These are phyloP conservation scores for Syrrhaptes paradoxus DNA, from an alignment of 2,113 vertebrate genomes.

Conservation along the genomic window DNA sequence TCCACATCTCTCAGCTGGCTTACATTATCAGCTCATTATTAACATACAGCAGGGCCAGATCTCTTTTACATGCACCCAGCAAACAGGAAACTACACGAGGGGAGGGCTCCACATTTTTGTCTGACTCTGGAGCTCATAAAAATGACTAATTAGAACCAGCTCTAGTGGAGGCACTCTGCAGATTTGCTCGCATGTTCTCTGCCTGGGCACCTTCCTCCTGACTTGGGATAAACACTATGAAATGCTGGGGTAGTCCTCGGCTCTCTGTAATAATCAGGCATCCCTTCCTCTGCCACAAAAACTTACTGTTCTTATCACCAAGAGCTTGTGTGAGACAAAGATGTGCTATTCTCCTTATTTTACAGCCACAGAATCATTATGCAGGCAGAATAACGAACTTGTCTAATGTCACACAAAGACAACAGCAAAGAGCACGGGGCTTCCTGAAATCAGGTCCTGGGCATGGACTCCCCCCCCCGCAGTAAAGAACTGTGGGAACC, in stretches of 20 bases:
- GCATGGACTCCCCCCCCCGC: not conserved
- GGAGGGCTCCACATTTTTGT: constrained; percentile 63
- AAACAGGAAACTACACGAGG: constrained; percentile 67
- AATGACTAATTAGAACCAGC: constrained; percentile 70
- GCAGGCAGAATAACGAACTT: not conserved
- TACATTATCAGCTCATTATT: constrained; percentile 74
- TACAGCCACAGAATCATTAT: not conserved
- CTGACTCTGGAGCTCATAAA: constrained; percentile 68
- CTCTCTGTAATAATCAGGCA: not conserved
- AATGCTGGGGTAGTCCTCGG: not conserved
- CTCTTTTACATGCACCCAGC: constrained; percentile 61
- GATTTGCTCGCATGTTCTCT: not conserved
- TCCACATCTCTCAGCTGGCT: constrained; percentile 68
- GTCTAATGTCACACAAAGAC: fast-evolving
- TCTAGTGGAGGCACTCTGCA: not conserved
- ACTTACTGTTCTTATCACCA: not conserved
- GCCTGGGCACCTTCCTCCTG: not conserved
- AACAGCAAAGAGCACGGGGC: not conserved
- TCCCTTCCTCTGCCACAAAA: not conserved
- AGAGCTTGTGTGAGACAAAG: not conserved
- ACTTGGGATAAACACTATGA: not conserved
- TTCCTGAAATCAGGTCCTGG: not conserved
- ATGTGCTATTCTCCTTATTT: not conserved
- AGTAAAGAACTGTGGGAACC: not conserved
- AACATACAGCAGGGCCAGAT: constrained; percentile 67